Conservation (phyloP, 2,113 vertebrate genomes). For the Eidolon helvum region DNA sequence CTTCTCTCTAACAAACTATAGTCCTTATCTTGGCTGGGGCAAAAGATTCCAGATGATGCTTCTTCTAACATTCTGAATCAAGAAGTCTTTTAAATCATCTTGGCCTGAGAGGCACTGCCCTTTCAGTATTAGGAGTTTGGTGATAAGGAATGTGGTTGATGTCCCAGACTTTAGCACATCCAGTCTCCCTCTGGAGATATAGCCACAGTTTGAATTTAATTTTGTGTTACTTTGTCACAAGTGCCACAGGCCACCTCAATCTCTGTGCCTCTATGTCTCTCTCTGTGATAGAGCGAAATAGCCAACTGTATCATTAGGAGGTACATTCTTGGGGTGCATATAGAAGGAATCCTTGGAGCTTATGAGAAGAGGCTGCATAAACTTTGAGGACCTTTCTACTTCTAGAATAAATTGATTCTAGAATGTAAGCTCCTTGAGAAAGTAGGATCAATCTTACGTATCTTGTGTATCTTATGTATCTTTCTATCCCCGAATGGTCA, state of each 20-base stretch:
- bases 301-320: neutral
- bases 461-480: neutral
- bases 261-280: neutral
- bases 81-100: neutral
- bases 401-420: neutral
- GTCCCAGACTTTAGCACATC: neutral
- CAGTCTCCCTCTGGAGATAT: neutral
- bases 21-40: neutral
- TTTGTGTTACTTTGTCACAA: neutral
- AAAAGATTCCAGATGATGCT: neutral
- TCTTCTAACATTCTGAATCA: neutral
- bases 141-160: neutral
- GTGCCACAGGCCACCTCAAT: neutral
- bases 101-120: neutral
- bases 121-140: neutral
- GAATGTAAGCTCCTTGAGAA: neutral
- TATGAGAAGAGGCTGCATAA: neutral
- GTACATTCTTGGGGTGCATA: neutral
- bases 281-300: neutral
- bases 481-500: neutral
- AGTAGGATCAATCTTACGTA: neutral
- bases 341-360: neutral
- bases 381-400: neutral
- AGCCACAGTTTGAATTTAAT: neutral
- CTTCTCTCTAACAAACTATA: neutral